Percentiles rank a stretch among this genome's conserved stretches.
These are phyloP conservation scores for Ennomos erosarius DNA, from an alignment of 2,888 invertebrate genomes.

Conservation along the genomic window DNA sequence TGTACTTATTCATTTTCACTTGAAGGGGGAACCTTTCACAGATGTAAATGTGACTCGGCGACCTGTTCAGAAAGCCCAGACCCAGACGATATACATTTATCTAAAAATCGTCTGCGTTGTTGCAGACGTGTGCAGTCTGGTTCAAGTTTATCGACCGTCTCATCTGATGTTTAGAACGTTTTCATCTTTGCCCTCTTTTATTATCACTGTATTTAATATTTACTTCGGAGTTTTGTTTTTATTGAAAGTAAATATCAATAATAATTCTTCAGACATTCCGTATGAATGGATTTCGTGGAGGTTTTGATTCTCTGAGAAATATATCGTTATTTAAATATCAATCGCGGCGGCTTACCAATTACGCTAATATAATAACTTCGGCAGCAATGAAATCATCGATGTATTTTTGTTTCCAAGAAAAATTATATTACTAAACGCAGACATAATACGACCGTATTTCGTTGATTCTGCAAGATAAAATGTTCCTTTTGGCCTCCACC, in stretches of 20 bases:
- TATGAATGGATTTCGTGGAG: no score
- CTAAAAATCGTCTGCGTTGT: slow-evolving; percentile 60
- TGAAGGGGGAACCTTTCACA: slow-evolving; percentile 17
- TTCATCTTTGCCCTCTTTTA: slow-evolving; percentile 33
- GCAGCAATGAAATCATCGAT: slow-evolving; percentile 38
- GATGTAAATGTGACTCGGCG: slow-evolving; percentile 37
- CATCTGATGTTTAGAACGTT: slow-evolving; percentile 53
- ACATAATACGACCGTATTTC: slow-evolving; percentile 42
- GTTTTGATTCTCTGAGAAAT: no score
- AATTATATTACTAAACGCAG: slow-evolving; percentile 42
- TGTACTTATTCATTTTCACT: slow-evolving; percentile 32
- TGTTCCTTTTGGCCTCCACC: slow-evolving; percentile 66
- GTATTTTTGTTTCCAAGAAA: slow-evolving; percentile 47
- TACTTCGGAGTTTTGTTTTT: neutral
- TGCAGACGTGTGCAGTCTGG: slow-evolving; percentile 57
- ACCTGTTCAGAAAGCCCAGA: slow-evolving; percentile 37
- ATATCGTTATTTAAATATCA: slow-evolving; percentile 4
- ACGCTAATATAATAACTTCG: slow-evolving; percentile 19
- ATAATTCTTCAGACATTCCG: no score
- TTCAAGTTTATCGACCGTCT: slow-evolving; percentile 77
- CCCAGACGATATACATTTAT: slow-evolving; percentile 42
- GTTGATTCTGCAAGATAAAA: slow-evolving; percentile 43
- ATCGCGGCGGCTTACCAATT: slow-evolving; percentile 11
- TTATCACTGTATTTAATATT: neutral
- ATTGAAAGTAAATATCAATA: no score